Evolutionary conservation across 2,113 vertebrate genomes (phyloP).

Genomic region (Panthera tigris): DNA sequence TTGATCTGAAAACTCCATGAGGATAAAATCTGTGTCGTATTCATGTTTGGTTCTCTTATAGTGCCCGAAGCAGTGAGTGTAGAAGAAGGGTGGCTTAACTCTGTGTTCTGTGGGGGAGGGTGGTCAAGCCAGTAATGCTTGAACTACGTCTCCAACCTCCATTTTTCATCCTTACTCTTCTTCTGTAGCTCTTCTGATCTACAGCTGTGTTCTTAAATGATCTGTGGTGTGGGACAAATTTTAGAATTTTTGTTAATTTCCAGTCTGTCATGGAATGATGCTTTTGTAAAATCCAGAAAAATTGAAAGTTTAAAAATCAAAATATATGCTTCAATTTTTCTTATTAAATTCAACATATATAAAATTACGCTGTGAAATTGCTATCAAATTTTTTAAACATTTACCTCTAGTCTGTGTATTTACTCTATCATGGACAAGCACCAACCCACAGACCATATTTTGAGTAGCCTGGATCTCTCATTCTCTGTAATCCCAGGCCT

Average conservation of each 20-base stretch:
- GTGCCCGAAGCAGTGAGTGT: neutral
- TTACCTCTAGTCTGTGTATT: neutral
- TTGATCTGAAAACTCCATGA: constrained; percentile 1
- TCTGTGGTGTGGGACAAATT: neutral
- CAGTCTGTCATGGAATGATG: neutral
- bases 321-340: neutral
- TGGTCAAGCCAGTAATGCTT: neutral
- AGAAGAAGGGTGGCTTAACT: neutral
- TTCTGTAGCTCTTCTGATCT: neutral
- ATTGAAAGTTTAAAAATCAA: neutral
- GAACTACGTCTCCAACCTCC: neutral
- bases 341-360: neutral
- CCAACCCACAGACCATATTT: neutral
- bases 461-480: neutral
- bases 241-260: constrained; percentile 4
- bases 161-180: neutral
- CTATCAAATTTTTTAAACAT: neutral
- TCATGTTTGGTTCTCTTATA: neutral
- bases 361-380: neutral
- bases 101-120: neutral
- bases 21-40: neutral
- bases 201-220: neutral
- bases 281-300: neutral
- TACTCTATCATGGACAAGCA: neutral
- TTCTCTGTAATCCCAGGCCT: neutral